Conservation (phyloP, 2,888 invertebrate species). For the Drosophila anceps region DNA sequence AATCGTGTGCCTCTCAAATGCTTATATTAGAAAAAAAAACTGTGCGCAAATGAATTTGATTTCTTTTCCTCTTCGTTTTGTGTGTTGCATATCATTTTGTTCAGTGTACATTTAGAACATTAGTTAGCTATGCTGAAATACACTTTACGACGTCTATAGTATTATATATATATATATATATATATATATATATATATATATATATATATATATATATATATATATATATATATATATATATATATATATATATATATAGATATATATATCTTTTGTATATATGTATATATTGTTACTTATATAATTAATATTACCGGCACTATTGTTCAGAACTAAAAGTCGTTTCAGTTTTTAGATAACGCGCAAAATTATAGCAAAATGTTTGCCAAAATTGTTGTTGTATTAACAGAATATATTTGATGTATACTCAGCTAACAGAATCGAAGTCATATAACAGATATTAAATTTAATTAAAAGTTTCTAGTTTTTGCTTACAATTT, state of each 20-base stretch:
- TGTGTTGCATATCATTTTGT: slow-evolving; percentile 53
- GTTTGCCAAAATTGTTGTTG: slow-evolving; percentile 51
- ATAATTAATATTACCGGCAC: slow-evolving; percentile 85
- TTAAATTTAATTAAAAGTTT: slow-evolving; percentile 10
- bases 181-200: slow-evolving; percentile 18
- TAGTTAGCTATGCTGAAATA: slow-evolving; percentile 74
- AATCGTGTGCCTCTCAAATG: slow-evolving; percentile 10
- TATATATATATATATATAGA: slow-evolving; percentile 28
- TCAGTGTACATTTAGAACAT: slow-evolving; percentile 75
- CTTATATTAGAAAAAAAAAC: slow-evolving; percentile 27
- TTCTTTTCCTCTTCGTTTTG: slow-evolving; percentile 15
- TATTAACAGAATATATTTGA: slow-evolving; percentile 28
- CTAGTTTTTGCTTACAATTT: slow-evolving; percentile 1
- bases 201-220: slow-evolving; percentile 52
- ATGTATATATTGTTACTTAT: slow-evolving; percentile 68
- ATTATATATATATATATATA: slow-evolving; percentile 40
- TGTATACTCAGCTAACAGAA: slow-evolving; percentile 12
- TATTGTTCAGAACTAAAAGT: slow-evolving; percentile 84
- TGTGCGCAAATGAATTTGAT: slow-evolving; percentile 43
- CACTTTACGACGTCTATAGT: slow-evolving; percentile 65
- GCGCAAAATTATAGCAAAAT: slow-evolving; percentile 43
- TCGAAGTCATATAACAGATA: slow-evolving; percentile 10
- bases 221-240: slow-evolving; percentile 55
- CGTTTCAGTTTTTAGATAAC: slow-evolving; percentile 43
- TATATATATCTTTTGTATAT: slow-evolving; percentile 39